A percentile compares a stretch with the other conserved stretches of the same genome.
Conservation (phyloP, 2,797 vertebrate genomes). For the Agapornis canus region DNA sequence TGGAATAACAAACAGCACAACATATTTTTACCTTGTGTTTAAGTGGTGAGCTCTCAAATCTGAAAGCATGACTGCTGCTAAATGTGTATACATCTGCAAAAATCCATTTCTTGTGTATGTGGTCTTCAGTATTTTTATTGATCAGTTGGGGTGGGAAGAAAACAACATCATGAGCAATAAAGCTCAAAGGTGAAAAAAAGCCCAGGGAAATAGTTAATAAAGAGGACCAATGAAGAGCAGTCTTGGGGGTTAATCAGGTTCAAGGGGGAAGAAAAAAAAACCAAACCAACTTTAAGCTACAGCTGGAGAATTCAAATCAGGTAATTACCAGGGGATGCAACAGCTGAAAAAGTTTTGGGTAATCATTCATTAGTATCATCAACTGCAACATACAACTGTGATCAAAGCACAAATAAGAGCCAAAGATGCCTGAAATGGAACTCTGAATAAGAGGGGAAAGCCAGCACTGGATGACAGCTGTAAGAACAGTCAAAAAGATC, state of each 20-base stretch:
- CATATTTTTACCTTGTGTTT: background rate
- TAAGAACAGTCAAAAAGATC: background rate
- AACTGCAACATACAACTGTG: background rate
- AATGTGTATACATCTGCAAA: background rate
- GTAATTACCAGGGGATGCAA: background rate
- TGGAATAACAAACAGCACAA: background rate
- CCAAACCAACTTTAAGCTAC: background rate
- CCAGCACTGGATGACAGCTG: background rate
- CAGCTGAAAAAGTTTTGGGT: background rate
- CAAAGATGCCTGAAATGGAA: background rate
- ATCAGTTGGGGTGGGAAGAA: background rate
- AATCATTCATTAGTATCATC: background rate
- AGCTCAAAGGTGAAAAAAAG: background rate
- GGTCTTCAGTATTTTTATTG: background rate
- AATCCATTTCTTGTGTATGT: background rate
- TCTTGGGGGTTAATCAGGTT: background rate
- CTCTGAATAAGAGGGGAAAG: background rate
- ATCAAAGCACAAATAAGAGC: background rate
- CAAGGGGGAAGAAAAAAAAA: background rate
- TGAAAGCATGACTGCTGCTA: background rate
- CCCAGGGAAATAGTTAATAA: background rate
- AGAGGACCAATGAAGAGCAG: background rate
- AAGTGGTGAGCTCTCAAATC: background rate
- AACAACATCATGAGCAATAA: background rate
- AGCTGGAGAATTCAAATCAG: background rate